Percentiles rank a stretch among this genome's conserved stretches.
Conservation (phyloP, 2,888 invertebrate genomes). For the Sminthurinus aureus region DNA sequence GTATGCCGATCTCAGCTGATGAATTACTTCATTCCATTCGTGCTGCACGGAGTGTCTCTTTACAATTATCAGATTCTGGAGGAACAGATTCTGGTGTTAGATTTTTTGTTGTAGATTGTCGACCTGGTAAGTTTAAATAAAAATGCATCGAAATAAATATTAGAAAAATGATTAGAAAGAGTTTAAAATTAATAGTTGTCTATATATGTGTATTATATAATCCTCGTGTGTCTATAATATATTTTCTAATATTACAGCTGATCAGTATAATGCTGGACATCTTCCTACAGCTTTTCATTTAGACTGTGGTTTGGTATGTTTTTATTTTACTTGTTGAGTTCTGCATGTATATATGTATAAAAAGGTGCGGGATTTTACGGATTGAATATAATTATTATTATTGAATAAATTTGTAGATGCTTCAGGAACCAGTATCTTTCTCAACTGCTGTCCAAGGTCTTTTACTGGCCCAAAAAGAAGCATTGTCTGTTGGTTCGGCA, state of each 20-base stretch:
- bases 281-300: slow-evolving; percentile 97
- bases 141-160: too few species aligned
- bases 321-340: neutral
- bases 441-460: slow-evolving; percentile 92
- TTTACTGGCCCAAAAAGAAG: slow-evolving; percentile 86
- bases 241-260: too few species aligned
- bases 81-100: slow-evolving; percentile 67
- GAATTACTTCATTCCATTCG: slow-evolving; percentile 70
- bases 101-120: slow-evolving; percentile 96
- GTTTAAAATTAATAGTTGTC: too few species aligned
- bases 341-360: slow-evolving; percentile 60
- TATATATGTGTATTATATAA: too few species aligned
- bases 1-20: slow-evolving; percentile 93
- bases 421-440: slow-evolving; percentile 95
- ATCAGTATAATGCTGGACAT: slow-evolving; percentile 97
- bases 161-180: too few species aligned
- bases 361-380: neutral
- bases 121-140: too few species aligned
- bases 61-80: slow-evolving; percentile 28
- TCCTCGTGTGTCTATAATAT: too few species aligned
- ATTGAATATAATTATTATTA: neutral
- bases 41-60: slow-evolving; percentile 64
- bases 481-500: slow-evolving; percentile 83
- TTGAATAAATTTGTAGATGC: slow-evolving; percentile 76
- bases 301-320: slow-evolving; percentile 85